Base-by-base conservation (phyloP, 2,888 invertebrate species). In the Priocnemis perturbator region DNA sequence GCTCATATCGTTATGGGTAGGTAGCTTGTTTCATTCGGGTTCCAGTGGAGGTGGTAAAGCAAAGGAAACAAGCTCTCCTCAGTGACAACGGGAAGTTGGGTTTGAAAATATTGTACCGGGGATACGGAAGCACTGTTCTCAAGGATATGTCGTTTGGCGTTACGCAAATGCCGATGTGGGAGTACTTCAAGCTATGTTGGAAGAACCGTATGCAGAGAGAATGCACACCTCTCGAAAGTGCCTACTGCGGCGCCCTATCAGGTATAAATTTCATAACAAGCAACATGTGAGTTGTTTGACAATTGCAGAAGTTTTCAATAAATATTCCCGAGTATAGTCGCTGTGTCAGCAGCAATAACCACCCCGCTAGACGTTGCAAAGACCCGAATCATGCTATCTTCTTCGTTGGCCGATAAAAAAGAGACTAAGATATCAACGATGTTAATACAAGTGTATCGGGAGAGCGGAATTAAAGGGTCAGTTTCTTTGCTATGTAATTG, bases 321-420 rank as follows among this genome's bases (percentile, higher is more conserved):
- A 55, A 26, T 44, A 15, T 63, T 20, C 11, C 17, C 7, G 23
- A 26, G 20, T 26, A 0, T 83, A 92, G 94, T 95, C 69, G 96
- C 95, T 0, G 90, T 96, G 76, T 94, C 98, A 0, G 97, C 98
- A 1, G 95, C 93, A 0, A 81, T 96, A 0, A 99, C 99, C 0
- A 99, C 98, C 0, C 99, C 99, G 0, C 90, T 99, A 26, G 99
- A 99, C 91, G 96, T 99, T 19, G 96, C 96, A 0, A 99, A 99
- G 91, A 99, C 99, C 0, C 91, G 99, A 82, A 98, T 99, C 74
- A 99, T 99, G 97, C 89, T 99, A 23, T 95, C 97, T 0, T 93
- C 94, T 60, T 91, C 91, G 23, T 76, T 90, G 0, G 88, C 87
- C 0, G 88, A 89, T 17, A 83, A 82, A 65, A 79, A 82, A 5